Conservation (phyloP, 2,797 vertebrate genomes). For the Chloroceryle amazona region DNA sequence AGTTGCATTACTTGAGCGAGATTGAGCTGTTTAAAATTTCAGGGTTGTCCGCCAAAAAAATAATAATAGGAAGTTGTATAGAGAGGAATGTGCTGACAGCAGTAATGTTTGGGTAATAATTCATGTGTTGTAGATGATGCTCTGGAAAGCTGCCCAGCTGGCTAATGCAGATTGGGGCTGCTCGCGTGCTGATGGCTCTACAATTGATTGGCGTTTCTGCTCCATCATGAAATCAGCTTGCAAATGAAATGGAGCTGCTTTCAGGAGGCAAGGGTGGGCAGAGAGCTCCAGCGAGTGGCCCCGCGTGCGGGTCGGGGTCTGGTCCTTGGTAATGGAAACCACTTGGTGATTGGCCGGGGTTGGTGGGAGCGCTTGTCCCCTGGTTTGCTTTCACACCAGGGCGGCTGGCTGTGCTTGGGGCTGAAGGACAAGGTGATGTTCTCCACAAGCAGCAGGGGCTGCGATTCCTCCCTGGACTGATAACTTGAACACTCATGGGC, state of each 20-base stretch:
- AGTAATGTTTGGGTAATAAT: slow-evolving; percentile 74
- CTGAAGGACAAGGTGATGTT: neutral
- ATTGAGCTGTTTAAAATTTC: slow-evolving; percentile 81
- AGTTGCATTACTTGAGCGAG: slow-evolving; percentile 60
- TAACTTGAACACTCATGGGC: accelerated
- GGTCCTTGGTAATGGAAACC: neutral
- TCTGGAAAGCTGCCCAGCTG: slow-evolving; percentile 76
- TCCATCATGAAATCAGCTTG: slow-evolving; percentile 34
- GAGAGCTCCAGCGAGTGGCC: neutral
- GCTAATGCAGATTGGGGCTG: slow-evolving; percentile 66
- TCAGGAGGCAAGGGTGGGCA: neutral
- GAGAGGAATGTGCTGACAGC: slow-evolving; percentile 81
- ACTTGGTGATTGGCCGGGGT: neutral
- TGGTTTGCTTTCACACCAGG: accelerated
- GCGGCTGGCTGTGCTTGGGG: neutral
- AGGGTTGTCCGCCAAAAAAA: slow-evolving; percentile 75
- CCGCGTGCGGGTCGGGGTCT: neutral
- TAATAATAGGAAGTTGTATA: slow-evolving; percentile 74
- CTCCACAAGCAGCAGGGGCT: neutral
- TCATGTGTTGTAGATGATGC: slow-evolving; percentile 68
- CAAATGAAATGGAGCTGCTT: slow-evolving; percentile 6
- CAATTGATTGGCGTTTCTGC: slow-evolving; percentile 67
- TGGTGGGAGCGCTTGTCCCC: neutral
- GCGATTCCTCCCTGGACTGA: accelerated
- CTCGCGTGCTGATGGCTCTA: slow-evolving; percentile 51